Percentiles rank a stretch among this genome's conserved stretches.
Evolutionary conservation across 2,888 invertebrate genomes (phyloP).

Genomic region (Macrosiphum euphorbiae): DNA sequence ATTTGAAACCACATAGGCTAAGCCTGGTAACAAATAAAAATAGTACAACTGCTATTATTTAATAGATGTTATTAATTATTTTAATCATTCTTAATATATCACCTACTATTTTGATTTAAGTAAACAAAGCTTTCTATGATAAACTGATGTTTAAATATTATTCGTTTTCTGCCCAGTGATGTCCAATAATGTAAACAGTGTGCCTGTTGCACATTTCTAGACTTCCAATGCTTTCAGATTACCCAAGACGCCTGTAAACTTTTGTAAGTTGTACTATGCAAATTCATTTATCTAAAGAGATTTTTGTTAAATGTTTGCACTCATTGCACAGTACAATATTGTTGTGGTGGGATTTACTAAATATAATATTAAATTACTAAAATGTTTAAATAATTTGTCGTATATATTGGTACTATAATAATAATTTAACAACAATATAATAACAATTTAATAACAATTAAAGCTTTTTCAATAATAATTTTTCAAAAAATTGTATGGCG

Average conservation of each 20-base stretch:
- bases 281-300: conserved; percentile 7
- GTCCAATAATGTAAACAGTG: conserved; percentile 28
- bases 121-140: conserved; percentile 19
- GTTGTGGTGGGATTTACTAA: conserved; percentile 40
- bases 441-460: conserved; percentile 40
- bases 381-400: background rate
- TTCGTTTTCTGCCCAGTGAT: conserved; percentile 39
- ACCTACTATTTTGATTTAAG: conserved; percentile 11
- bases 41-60: background rate
- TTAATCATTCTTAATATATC: background rate
- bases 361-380: conserved; percentile 37
- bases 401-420: conserved; percentile 18
- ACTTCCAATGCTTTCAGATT: conserved; percentile 42
- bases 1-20: background rate
- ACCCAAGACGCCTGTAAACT: conserved; percentile 33
- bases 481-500: background rate
- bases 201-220: conserved; percentile 47
- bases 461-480: conserved; percentile 40
- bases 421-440: conserved; percentile 43
- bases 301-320: conserved; percentile 44
- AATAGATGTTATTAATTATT: background rate
- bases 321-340: conserved; percentile 40
- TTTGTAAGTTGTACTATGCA: conserved; percentile 38
- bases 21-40: background rate
- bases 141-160: conserved; percentile 17